Evolutionary conservation across 2,888 invertebrate species (phyloP), one percentile per base, ranked within the genome.

Genomic region (Drosophila yooni): DNA sequence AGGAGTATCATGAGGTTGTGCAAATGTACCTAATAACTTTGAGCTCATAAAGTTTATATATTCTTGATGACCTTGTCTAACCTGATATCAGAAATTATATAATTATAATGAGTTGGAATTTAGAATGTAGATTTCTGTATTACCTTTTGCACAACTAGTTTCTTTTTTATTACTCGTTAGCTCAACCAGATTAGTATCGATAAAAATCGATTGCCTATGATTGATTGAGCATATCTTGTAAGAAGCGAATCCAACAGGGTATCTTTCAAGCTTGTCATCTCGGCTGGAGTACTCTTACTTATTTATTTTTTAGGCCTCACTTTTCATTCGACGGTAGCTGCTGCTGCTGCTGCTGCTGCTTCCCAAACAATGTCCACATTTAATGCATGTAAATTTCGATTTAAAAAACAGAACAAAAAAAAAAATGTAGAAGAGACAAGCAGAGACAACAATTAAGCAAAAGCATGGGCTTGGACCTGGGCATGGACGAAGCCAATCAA

Each of bases 381-480:
- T 84, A 79, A 79, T 79, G 66, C 83, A 87, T 90, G 88, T 77
- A 83, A 87, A 86, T 86, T 76, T 76, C 7, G 11, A 54, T 36
- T 67, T 31, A 25, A 54, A 15, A 63, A 46, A 4, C 25, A 0
- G 33, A 33, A 33, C 3, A 15, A 43, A 13, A 48, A 57, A 62
- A 3, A 27, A 33, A 46, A 18, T 7, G 11, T 3, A 2, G 15
- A 25, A 27, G 13, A 25, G 43, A 25, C 29, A 10, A 21, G 43
- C 36, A 62, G 69, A 67, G 82, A 74, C 82, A 88, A 85, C 76
- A 89, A 78, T 85, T 85, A 85, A 64, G 75, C 68, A 63, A 67
- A 59, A 64, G 58, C 46, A 15, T 46, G 21, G 56, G 60, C 52
- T 51, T 33, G 21, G 27, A 29, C 43, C 8, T 21, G 29, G 33